phyloP scores from a whole-genome alignment of 2,888 invertebrate species.

The Melipona bicolor region DNA sequence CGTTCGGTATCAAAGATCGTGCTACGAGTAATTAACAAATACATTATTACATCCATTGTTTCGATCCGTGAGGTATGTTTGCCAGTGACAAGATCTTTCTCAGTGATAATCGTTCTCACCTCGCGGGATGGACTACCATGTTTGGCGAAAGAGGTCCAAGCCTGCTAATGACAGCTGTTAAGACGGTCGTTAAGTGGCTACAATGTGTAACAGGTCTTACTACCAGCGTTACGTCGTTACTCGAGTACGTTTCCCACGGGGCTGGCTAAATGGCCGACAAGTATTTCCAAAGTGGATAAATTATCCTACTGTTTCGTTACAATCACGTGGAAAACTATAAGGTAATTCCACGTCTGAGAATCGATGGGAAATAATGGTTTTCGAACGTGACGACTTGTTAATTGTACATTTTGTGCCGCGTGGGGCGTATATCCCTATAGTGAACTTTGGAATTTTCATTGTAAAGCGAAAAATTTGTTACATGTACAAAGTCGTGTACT shows the following conservation, averaged over 20 bases:
- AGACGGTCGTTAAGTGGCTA: slow-evolving; percentile 51
- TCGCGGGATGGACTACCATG: slow-evolving; percentile 38
- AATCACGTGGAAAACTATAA: background rate
- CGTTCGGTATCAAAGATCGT: too few species aligned
- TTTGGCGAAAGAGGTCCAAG: slow-evolving; percentile 39
- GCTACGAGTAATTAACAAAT: too few species aligned
- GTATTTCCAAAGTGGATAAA: slow-evolving; percentile 31
- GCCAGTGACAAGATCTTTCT: background rate
- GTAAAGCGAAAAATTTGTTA: too few species aligned
- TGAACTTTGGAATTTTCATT: too few species aligned
- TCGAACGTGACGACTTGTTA: background rate
- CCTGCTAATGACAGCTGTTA: slow-evolving; percentile 56
- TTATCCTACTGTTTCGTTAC: slow-evolving; percentile 18
- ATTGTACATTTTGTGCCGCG: too few species aligned
- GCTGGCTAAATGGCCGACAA: slow-evolving; percentile 31
- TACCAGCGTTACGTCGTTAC: slow-evolving; percentile 42
- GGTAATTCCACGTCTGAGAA: background rate
- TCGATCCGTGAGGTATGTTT: too few species aligned
- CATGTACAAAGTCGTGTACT: too few species aligned
- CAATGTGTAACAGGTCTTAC: slow-evolving; percentile 48
- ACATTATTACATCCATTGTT: too few species aligned
- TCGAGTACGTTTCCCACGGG: slow-evolving; percentile 50
- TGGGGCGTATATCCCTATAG: too few species aligned
- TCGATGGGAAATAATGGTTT: background rate
- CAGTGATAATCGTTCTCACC: slow-evolving; percentile 36